Base-by-base conservation (phyloP, 2,113 vertebrate genomes). In the Colaptes auratus region DNA sequence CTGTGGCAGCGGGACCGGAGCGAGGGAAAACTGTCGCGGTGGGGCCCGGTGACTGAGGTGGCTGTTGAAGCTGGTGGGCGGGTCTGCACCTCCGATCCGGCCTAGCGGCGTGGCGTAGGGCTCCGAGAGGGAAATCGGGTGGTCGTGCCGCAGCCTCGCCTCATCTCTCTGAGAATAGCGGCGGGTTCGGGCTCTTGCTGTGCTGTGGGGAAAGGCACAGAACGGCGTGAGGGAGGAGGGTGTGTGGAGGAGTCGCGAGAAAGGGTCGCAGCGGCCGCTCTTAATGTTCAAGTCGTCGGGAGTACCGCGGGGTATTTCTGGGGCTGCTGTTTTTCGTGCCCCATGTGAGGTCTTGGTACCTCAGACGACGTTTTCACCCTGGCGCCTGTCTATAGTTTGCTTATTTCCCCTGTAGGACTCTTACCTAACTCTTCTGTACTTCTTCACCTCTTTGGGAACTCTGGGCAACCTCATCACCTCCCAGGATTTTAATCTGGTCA, bases 331-430 rank as follows among this genome's bases (percentile, higher is more conserved):
- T 20, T 23, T 13, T 5, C 0, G 6, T 31, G 59, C 3, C 9
- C 15, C 7, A 1, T 1, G 0, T 15, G 30, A 4, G 0, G 2
- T 17, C 3, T 1, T 15, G 3, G 2, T 3, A 28, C 23, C 5
- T 53, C 24, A 8, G 6, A 7, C 15, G 53, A 56, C 2, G 1
- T 20, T 35, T n/a, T 44, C 2, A 4, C 4, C 23, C 5, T 9
- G 10, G 3, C 7, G 18, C 15, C 4, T 1, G 8, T 8, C 24
- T 46, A 4, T 28, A 7, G 10, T 15, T 4, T 1, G 4, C 5
- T 4, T 8, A 23, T 2, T 55, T 28, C 2, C 4, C 42, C 4
- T 12, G 0, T 16, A 14, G 5, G 21, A 8, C 6, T 24, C 35
- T 7, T 15, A 25, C 6, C 30, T 65, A 3, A 23, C 59, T 9